These are phyloP conservation scores for Sebastes schlegelii DNA, from an alignment of 2,113 vertebrate genomes.

Conservation along the genomic window DNA sequence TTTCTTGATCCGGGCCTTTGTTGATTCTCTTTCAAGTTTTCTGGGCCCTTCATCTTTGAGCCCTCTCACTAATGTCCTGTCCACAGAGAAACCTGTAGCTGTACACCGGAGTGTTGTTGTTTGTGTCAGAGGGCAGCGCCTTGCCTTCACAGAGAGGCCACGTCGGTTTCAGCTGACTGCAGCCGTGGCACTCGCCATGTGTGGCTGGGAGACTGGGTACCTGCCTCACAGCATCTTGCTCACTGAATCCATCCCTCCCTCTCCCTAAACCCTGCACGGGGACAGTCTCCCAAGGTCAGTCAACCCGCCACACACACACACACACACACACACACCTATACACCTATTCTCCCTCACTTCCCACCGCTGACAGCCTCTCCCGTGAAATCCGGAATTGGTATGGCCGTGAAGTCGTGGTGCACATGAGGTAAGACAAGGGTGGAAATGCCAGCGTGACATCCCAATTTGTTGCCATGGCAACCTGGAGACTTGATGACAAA, in stretches of 20 bases:
- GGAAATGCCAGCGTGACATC: conserved; percentile 87
- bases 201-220: conserved; percentile 80
- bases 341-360: conserved; percentile 9
- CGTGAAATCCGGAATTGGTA: conserved; percentile 87
- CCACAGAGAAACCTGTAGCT: conserved; percentile 37
- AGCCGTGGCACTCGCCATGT: conserved; percentile 84
- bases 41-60: conserved; percentile 25
- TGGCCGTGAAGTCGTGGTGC: conserved; percentile 79
- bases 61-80: conserved; percentile 33
- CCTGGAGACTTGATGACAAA: conserved; percentile 81
- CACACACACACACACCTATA: neutral
- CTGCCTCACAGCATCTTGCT: conserved; percentile 45
- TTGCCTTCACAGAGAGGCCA: conserved; percentile 67
- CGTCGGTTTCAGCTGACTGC: conserved; percentile 84
- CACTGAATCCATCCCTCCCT: conserved; percentile 56
- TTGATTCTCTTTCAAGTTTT: neutral
- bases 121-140: conserved; percentile 68
- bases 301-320: conserved; percentile 15
- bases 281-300: conserved; percentile 86
- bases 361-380: conserved; percentile 61
- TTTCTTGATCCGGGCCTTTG: neutral
- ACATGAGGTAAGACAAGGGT: conserved; percentile 88
- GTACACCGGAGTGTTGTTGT: conserved; percentile 50
- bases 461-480: conserved; percentile 92
- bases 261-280: conserved; percentile 78